Evolutionary conservation across 2,888 invertebrate genomes (phyloP).

Genomic region (Scaptomyza caliginosa): DNA sequence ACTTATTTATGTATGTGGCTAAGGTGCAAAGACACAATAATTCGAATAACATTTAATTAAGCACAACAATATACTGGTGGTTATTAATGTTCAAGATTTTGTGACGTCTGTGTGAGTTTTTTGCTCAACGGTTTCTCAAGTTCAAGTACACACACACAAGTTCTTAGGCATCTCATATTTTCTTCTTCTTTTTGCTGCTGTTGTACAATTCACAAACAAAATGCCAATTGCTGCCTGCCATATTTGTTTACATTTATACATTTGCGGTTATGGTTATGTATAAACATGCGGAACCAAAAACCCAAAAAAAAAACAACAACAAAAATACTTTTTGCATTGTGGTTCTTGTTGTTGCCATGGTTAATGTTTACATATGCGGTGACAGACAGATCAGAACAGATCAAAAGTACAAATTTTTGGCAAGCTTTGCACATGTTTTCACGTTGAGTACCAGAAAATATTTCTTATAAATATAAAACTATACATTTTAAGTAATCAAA

Average conservation of each 20-base stretch:
- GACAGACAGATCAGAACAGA: constrained; percentile 25
- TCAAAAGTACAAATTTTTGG: constrained; percentile 21
- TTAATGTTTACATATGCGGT: constrained; percentile 25
- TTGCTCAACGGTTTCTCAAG: constrained; percentile 29
- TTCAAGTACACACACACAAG: constrained; percentile 42
- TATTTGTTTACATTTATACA: constrained; percentile 52
- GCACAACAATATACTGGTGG: constrained; percentile 11
- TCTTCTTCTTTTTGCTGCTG: background rate
- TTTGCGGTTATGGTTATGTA: constrained; percentile 36
- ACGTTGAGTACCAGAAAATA: background rate
- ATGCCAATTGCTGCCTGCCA: constrained; percentile 44
- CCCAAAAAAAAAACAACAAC: constrained; percentile 20
- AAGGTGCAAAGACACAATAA: constrained; percentile 41
- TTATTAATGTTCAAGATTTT: background rate
- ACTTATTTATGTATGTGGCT: constrained; percentile 30
- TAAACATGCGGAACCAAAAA: constrained; percentile 42
- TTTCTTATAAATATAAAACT: background rate
- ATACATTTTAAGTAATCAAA: background rate
- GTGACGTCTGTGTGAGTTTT: constrained; percentile 15
- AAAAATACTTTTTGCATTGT: constrained; percentile 8
- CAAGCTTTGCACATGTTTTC: constrained; percentile 5
- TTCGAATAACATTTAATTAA: constrained; percentile 27
- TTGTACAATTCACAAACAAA: constrained; percentile 27
- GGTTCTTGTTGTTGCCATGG: constrained; percentile 15
- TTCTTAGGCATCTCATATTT: constrained; percentile 39